Conservation (phyloP, 2,113 vertebrate species). For the Lepus americanus region DNA sequence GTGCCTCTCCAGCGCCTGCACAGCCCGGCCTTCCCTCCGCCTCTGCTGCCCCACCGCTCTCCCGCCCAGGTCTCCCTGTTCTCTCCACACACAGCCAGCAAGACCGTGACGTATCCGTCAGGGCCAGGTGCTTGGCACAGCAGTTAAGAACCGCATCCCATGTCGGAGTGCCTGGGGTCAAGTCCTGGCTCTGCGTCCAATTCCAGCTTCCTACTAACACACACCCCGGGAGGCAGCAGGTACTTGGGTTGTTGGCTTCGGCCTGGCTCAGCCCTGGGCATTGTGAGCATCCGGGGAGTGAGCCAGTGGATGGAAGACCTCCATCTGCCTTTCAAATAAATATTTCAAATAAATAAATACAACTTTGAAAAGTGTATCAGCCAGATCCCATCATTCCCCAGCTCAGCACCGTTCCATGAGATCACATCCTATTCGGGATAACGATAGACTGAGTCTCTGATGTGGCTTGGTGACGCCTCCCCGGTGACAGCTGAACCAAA, state of each 20-base stretch:
- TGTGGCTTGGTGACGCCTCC: not conserved
- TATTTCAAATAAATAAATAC: too few relatives aligned
- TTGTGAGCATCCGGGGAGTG: too few relatives aligned
- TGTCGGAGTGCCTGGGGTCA: too few relatives aligned
- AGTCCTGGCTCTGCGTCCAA: too few relatives aligned
- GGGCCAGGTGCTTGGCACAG: too few relatives aligned
- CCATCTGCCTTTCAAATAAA: too few relatives aligned
- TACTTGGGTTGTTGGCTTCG: too few relatives aligned
- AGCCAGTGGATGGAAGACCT: too few relatives aligned
- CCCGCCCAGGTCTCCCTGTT: not conserved
- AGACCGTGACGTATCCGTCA: not conserved
- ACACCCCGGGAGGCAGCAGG: too few relatives aligned
- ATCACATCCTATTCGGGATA: not conserved
- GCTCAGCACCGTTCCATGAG: not conserved
- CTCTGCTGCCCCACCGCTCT: not conserved
- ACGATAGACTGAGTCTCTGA: not conserved
- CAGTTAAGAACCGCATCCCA: too few relatives aligned
- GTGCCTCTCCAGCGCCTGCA: not conserved
- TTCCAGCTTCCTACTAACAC: too few relatives aligned
- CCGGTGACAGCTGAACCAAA: not conserved
- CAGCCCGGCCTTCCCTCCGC: rapidly evolving
- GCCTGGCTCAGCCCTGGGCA: too few relatives aligned
- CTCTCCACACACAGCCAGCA: not conserved
- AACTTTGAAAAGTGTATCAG: not conserved
- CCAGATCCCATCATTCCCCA: not conserved